Evolutionary conservation across 2,888 invertebrate genomes (phyloP).

Genomic region (Eilema sororculum): DNA sequence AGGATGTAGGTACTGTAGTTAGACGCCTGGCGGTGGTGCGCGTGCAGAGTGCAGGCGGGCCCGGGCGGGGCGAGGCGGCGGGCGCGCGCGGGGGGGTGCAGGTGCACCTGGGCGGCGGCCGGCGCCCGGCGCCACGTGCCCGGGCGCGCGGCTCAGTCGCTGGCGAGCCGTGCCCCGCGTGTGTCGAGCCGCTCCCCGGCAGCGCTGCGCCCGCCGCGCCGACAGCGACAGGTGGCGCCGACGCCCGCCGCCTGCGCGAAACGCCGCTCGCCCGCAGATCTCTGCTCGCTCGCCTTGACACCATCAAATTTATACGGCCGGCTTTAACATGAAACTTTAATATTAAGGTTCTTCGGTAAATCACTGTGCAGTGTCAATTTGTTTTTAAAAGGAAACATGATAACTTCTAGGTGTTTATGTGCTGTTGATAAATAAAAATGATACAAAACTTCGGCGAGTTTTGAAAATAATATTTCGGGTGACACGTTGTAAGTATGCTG

Average conservation of each 20-base stretch:
- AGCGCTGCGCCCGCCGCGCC: slow-evolving; percentile 53
- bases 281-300: slow-evolving; percentile 50
- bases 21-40: slow-evolving; percentile 28
- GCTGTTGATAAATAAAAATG: slow-evolving; percentile 54
- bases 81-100: slow-evolving; percentile 56
- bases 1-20: no score
- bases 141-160: slow-evolving; percentile 74
- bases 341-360: slow-evolving; percentile 64
- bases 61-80: slow-evolving; percentile 40
- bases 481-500: slow-evolving; percentile 59
- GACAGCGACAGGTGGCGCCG: slow-evolving; percentile 77
- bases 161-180: slow-evolving; percentile 62
- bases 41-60: slow-evolving; percentile 53
- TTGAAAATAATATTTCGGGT: slow-evolving; percentile 55
- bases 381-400: slow-evolving; percentile 56
- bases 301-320: slow-evolving; percentile 62
- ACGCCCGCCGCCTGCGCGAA: slow-evolving; percentile 78
- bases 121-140: slow-evolving; percentile 79
- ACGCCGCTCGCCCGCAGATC: slow-evolving; percentile 56
- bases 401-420: slow-evolving; percentile 58
- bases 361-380: slow-evolving; percentile 71
- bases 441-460: slow-evolving; percentile 47
- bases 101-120: slow-evolving; percentile 83
- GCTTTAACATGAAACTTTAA: slow-evolving; percentile 73
- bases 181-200: slow-evolving; percentile 53